Conservation (phyloP, 2,113 vertebrate species). For the Nibea coibor region DNA sequence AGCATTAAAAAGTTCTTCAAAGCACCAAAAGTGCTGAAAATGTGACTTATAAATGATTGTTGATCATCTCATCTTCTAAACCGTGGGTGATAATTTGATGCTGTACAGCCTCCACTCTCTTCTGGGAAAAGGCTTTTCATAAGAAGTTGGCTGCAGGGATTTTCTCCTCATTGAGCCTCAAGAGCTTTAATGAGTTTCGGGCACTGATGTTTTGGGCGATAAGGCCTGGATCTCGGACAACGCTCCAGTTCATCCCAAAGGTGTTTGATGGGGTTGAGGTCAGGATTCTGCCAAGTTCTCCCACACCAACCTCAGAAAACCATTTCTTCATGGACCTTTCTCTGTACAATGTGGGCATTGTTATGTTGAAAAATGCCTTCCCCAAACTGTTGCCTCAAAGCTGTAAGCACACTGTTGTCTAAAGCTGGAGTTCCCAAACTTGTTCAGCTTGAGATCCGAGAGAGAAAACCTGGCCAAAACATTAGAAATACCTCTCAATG, state of each 20-base stretch:
- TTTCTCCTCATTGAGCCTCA: background rate
- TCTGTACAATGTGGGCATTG: conserved; percentile 16
- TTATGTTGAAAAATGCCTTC: conserved; percentile 8
- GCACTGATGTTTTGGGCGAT: conserved; percentile 3
- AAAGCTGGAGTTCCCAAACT: no score
- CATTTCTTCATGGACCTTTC: conserved; percentile 1
- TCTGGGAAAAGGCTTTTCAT: conserved; percentile 14
- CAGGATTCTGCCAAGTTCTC: conserved; percentile 3
- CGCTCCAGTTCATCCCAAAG: background rate
- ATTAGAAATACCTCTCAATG: no score
- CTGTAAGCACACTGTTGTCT: background rate
- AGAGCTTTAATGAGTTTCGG: background rate
- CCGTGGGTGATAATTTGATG: background rate
- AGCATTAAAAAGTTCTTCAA: no score
- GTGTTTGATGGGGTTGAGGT: background rate
- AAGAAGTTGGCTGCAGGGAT: background rate
- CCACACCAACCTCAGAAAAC: background rate
- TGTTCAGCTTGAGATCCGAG: no score
- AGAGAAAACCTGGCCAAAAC: no score
- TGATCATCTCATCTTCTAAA: conserved; percentile 13
- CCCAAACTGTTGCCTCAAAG: conserved; percentile 9
- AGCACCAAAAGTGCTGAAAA: no score
- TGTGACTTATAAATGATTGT: background rate
- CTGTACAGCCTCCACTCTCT: background rate
- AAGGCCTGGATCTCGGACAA: background rate